Evolutionary conservation across 92 coral and sea anemone species (phyloP).

Genomic region (Palythoa caribaeorum): DNA sequence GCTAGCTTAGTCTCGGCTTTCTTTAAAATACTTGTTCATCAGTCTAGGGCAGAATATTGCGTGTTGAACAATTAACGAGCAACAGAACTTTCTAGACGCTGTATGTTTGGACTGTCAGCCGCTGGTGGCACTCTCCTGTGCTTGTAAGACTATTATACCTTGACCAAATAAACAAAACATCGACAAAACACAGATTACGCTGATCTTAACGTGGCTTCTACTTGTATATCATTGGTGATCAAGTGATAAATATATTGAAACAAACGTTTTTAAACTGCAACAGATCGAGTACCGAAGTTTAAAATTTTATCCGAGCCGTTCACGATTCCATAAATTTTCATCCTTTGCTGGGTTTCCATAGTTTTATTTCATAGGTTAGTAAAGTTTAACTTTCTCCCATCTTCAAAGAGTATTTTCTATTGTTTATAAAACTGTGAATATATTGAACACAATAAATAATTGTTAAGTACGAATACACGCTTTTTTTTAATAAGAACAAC

Average conservation of each 20-base stretch:
- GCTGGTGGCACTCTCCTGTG: constrained; percentile 18
- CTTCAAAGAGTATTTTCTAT: background rate
- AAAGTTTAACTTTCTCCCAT: background rate
- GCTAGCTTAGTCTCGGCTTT: background rate
- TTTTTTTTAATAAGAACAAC: no score
- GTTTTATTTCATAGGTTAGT: background rate
- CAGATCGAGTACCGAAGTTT: background rate
- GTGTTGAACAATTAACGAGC: constrained; percentile 34
- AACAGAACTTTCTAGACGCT: constrained; percentile 45
- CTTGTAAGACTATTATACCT: constrained; percentile 13
- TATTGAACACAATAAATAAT: background rate
- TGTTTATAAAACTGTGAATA: background rate
- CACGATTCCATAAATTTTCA: background rate
- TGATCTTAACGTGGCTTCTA: background rate
- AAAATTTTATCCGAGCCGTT: background rate
- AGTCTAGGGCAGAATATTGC: constrained; percentile 14
- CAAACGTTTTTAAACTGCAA: background rate
- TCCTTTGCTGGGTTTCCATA: background rate
- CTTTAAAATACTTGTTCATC: background rate
- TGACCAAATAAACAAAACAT: constrained; percentile 17
- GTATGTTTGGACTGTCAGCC: constrained; percentile 7
- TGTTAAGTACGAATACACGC: background rate
- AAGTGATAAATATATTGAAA: background rate
- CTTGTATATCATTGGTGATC: background rate
- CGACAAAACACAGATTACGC: constrained; percentile 9